Conservation (phyloP, 1,140 invertebrate species). For the Thaumatotibia leucotreta region DNA sequence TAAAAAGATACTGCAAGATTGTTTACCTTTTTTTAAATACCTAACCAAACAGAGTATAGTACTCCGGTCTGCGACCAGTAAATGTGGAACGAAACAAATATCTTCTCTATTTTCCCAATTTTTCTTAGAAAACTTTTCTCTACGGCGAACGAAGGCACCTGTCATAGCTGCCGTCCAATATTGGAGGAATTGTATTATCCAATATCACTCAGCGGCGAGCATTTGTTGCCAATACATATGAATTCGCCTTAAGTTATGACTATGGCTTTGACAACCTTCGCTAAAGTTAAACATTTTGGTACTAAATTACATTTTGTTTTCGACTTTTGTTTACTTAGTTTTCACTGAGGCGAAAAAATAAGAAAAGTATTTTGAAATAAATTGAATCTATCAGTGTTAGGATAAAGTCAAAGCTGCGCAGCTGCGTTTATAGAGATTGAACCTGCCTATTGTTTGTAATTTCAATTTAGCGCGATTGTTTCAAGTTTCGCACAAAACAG, state of each 20-base stretch:
- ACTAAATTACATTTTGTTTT: neutral
- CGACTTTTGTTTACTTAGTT: neutral
- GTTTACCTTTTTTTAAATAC: too few species aligned
- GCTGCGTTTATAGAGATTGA: too few species aligned
- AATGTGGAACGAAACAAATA: neutral
- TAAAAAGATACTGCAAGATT: too few species aligned
- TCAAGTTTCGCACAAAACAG: too few species aligned
- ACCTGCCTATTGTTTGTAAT: too few species aligned
- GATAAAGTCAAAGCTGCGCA: too few species aligned
- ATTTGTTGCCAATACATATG: constrained; percentile 2
- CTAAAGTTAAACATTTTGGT: neutral
- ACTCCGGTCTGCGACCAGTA: neutral
- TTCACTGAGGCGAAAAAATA: too few species aligned
- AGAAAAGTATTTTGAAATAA: too few species aligned
- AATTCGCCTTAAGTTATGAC: constrained; percentile 8
- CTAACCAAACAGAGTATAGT: too few species aligned
- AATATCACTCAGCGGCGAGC: constrained; percentile 3
- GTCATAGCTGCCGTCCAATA: neutral
- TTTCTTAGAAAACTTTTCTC: neutral
- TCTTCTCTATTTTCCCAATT: neutral
- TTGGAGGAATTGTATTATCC: neutral
- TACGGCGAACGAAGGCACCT: neutral
- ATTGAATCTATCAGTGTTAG: too few species aligned
- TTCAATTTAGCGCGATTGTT: too few species aligned
- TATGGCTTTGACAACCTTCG: neutral